These are phyloP conservation scores for Sminthurides aquaticus DNA, from an alignment of 2,888 invertebrate genomes.

Conservation along the genomic window DNA sequence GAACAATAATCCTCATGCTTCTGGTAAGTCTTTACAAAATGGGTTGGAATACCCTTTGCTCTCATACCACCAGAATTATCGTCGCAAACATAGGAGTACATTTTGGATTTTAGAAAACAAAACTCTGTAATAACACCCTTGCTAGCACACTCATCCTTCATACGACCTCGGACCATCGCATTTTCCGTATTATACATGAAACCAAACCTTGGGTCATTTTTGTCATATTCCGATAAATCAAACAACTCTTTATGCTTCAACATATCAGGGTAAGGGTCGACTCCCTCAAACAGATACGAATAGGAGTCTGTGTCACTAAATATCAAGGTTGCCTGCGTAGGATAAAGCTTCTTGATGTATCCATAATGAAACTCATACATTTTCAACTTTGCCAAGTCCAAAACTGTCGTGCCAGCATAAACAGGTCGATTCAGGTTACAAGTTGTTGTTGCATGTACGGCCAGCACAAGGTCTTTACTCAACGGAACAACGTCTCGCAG, in stretches of 20 bases:
- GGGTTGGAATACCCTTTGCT: neutral
- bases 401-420: neutral
- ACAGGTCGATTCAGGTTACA: neutral
- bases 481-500: neutral
- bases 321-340: neutral
- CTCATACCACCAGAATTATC: neutral
- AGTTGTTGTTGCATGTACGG: neutral
- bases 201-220: neutral
- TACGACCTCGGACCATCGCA: neutral
- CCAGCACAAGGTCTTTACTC: neutral
- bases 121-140: neutral
- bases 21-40: neutral
- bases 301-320: neutral
- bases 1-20: neutral
- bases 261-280: neutral
- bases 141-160: neutral
- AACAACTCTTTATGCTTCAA: neutral
- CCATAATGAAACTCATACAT: neutral
- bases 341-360: neutral
- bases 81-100: too few species aligned
- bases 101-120: neutral
- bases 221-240: neutral
- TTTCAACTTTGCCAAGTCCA: neutral
- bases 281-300: neutral
- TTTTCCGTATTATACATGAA: neutral